Base-by-base conservation (phyloP, 2,113 vertebrate genomes). In the Bambusicola thoracicus region DNA sequence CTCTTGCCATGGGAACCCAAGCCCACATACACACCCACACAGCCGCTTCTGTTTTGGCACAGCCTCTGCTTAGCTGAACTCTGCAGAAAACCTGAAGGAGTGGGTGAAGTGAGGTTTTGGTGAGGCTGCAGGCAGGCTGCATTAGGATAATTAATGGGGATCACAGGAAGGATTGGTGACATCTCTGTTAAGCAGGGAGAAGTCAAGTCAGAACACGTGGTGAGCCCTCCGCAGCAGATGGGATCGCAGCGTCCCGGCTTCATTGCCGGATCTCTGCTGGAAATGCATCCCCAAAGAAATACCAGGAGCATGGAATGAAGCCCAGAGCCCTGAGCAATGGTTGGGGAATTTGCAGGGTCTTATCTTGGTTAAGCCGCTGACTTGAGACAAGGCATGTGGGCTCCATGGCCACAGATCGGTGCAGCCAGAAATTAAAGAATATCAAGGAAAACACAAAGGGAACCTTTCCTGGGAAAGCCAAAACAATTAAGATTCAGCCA, bases 61-160 rank as follows among this genome's bases (percentile, higher is more conserved):
- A 11, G 56, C 46, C 41, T 93, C 80, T 2, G 4, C 81, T 81
- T 74, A 43, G 75, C 89, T 58, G 61, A 93, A 78, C n/a, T 67
- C 87, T 76, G 34, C 38, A 56, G 56, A 75, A 74, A 87, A 80
- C 87, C 79, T 95, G 81, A 93, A 89, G 91, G 91, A 93, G 79
- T 51, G 83, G 72, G 49, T 68, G 85, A 59, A 80, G 85, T 63
- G 68, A 55, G 87, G n/a, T 67, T 93, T 91, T 92, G 94, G 87
- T 65, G 51, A 95, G 56, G 68, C 93, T 95, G 75, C 68, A 80
- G 94, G 84, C 87, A 79, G 62, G 38, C 49, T 88, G 25, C 38
- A 48, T n/a, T n/a, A 40, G 79, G 77, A 68, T 94, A 95, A 95
- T 95, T 92, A 95, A 75, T 84, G 85, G 90, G 89, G 72, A 70